A percentile compares a stretch with the other conserved stretches of the same genome.
These are phyloP conservation scores for Drosophila triauraria DNA, from an alignment of 1,140 invertebrate genomes.

Conservation along the genomic window DNA sequence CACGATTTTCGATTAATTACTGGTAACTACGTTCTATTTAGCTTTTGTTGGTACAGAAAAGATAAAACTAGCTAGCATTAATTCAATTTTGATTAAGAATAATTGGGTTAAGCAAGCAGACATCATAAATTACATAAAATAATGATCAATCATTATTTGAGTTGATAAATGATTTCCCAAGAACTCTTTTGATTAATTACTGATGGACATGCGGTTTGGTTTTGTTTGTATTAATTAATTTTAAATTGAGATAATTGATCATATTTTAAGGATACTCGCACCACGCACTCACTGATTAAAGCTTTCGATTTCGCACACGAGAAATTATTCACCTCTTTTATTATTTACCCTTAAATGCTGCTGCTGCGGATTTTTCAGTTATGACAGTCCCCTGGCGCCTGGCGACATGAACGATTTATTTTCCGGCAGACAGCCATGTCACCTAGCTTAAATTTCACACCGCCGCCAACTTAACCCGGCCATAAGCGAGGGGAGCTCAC, in stretches of 20 bases:
- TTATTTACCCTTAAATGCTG: background rate
- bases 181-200: slow-evolving; percentile 10
- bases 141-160: slow-evolving; percentile 8
- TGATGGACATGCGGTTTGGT: slow-evolving; percentile 2
- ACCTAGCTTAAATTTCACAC: slow-evolving; percentile 15
- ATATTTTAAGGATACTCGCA: background rate
- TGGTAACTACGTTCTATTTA: too few relatives aligned
- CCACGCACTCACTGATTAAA: too few relatives aligned
- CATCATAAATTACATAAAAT: slow-evolving; percentile 3
- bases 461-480: slow-evolving; percentile 11
- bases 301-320: background rate
- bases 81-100: background rate
- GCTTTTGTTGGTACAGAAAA: too few relatives aligned
- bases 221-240: slow-evolving; percentile 21
- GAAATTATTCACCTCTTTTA: background rate
- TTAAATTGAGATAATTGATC: slow-evolving; percentile 18
- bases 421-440: background rate
- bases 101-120: background rate
- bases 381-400: background rate
- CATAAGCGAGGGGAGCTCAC: background rate
- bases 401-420: background rate
- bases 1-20: background rate
- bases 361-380: background rate
- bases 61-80: too few relatives aligned
- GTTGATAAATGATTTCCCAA: background rate